phyloP scores from a whole-genome alignment of 2,113 vertebrate species.

The Barnardius zonarius region DNA sequence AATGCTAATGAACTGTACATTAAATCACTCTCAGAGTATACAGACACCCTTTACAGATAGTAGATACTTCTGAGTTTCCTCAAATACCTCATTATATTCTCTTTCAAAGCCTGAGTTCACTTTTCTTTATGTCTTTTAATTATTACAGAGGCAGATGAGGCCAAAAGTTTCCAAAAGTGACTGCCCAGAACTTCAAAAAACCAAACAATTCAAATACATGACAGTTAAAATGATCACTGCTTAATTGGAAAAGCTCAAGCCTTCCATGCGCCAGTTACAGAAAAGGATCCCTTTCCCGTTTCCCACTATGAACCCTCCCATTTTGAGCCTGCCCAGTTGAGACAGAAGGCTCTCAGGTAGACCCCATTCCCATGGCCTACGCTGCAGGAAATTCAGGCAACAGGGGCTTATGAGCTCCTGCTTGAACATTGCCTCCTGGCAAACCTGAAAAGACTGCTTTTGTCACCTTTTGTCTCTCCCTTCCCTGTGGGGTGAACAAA shows the following conservation, averaged over 20 bases:
- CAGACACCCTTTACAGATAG: background rate
- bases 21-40: background rate
- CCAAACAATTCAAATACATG: background rate
- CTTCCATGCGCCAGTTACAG: fast-evolving
- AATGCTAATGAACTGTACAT: background rate
- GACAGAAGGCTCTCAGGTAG: background rate
- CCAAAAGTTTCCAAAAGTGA: background rate
- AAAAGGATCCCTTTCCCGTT: background rate
- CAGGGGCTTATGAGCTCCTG: background rate
- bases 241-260: background rate
- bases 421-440: background rate
- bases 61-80: background rate
- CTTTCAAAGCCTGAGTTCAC: background rate
- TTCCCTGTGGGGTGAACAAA: background rate
- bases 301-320: background rate
- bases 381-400: background rate
- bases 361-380: fast-evolving
- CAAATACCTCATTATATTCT: background rate
- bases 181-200: background rate
- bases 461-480: background rate
- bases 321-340: background rate
- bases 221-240: background rate
- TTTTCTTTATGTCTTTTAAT: background rate
- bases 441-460: background rate
- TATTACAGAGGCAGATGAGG: background rate